phyloP scores from a whole-genome alignment of 2,113 vertebrate species.

The Centropus bengalensis region DNA sequence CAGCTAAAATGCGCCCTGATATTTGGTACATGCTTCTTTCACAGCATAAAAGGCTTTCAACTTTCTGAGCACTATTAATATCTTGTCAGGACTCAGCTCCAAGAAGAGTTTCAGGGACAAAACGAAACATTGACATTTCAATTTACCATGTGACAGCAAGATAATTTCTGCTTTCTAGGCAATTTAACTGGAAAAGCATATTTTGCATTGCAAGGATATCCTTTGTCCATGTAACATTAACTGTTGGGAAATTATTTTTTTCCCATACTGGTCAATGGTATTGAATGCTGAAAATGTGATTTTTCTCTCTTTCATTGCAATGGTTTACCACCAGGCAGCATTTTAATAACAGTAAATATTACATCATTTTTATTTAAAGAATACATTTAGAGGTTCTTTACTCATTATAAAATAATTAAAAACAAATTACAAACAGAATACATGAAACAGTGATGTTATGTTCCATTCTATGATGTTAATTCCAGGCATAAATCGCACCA shows the following conservation, averaged over 20 bases:
- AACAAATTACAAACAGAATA: background rate
- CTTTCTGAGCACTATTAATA: conserved; percentile 32
- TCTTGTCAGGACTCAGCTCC: conserved; percentile 27
- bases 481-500: background rate
- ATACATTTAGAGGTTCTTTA: background rate
- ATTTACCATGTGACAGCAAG: conserved; percentile 23
- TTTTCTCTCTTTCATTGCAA: background rate
- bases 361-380: background rate
- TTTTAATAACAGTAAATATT: background rate
- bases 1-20: background rate
- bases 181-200: conserved; percentile 1
- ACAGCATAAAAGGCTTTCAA: conserved; percentile 18
- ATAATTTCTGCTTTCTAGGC: conserved; percentile 44
- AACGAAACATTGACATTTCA: conserved; percentile 35
- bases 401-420: conserved; percentile 4
- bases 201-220: conserved; percentile 12
- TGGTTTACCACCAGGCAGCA: background rate
- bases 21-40: background rate
- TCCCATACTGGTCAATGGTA: background rate
- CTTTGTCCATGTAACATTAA: conserved; percentile 12
- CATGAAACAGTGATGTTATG: background rate
- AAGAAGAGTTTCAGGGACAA: conserved; percentile 27
- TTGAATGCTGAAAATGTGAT: background rate
- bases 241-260: background rate
- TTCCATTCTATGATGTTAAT: background rate